phyloP scores from a whole-genome alignment of 53 echinoderm and acorn worm species.

The Pentamera pediparva region DNA sequence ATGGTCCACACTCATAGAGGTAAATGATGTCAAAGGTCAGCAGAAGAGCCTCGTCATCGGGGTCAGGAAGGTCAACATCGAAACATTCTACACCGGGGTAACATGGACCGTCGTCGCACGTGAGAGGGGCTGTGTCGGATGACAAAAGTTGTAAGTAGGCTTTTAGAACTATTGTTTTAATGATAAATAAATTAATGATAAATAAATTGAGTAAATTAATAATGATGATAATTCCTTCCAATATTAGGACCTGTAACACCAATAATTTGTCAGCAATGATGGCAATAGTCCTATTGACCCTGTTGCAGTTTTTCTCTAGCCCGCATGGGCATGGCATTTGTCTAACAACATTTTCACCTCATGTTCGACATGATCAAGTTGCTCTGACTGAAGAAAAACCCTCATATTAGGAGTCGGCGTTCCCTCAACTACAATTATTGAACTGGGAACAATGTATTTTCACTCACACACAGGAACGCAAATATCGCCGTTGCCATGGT shows the following conservation, averaged over 20 bases:
- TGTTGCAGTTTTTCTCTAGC: no score
- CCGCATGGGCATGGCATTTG: no score
- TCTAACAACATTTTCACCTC: no score
- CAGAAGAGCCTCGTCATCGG: slow-evolving; percentile 5
- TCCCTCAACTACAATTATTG: no score
- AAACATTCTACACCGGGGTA: slow-evolving; percentile 53
- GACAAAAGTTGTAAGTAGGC: no score
- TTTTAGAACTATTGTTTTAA: background rate
- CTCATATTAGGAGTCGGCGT: no score
- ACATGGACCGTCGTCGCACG: slow-evolving; percentile 60
- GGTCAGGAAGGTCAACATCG: slow-evolving; percentile 32
- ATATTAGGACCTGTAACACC: no score
- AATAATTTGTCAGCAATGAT: no score
- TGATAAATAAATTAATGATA: background rate
- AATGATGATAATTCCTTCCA: background rate
- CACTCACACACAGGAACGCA: slow-evolving; percentile 23
- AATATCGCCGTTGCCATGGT: slow-evolving; percentile 60
- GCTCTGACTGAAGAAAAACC: no score
- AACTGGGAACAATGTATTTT: no score
- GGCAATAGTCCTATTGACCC: no score
- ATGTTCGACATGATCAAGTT: no score
- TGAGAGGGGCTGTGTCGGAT: slow-evolving; percentile 38
- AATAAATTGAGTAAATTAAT: background rate
- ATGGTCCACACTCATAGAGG: slow-evolving; percentile 65
- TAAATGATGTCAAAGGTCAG: slow-evolving; percentile 45